Percentiles rank a stretch among this genome's conserved stretches.
Conservation (phyloP, 2,797 vertebrate genomes). For the Melanotaenia boesemani region DNA sequence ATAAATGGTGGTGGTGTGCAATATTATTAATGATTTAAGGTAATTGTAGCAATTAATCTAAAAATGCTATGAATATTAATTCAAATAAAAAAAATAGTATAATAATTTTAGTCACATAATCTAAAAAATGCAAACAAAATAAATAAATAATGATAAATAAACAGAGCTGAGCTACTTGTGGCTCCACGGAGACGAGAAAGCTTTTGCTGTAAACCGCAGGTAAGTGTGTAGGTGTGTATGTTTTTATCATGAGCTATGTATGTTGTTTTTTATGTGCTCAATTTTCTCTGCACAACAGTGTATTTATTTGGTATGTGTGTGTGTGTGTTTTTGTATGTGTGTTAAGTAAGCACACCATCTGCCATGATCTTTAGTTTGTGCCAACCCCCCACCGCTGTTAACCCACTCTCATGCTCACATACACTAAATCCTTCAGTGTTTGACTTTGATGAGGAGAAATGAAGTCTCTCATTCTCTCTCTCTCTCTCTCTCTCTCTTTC, state of each 20-base stretch:
- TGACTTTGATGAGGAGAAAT: constrained; percentile 25
- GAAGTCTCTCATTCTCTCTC: constrained; percentile 3
- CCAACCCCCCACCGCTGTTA: constrained; percentile 64
- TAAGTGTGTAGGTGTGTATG: neutral
- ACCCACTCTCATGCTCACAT: constrained; percentile 55
- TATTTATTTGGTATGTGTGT: constrained; percentile 37
- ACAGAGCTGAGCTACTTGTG: neutral
- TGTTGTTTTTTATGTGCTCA: neutral
- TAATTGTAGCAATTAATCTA: constrained; percentile 5
- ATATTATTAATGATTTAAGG: neutral
- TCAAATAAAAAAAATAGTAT: neutral
- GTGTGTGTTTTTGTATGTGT: constrained; percentile 47
- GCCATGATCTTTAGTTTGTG: constrained; percentile 66
- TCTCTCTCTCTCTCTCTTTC: too few relatives aligned
- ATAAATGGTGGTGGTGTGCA: neutral
- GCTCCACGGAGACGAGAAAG: neutral
- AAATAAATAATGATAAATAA: neutral
- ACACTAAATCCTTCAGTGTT: constrained; percentile 44
- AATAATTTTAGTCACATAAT: constrained; percentile 2
- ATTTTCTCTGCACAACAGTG: constrained; percentile 7
- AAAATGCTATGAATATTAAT: neutral
- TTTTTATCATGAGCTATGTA: neutral
- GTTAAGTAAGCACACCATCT: constrained; percentile 77
- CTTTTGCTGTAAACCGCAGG: neutral
- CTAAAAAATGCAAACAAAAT: neutral